These are phyloP conservation scores for Hemibagrus guttatus DNA, from an alignment of 2,797 vertebrate genomes.

Conservation along the genomic window DNA sequence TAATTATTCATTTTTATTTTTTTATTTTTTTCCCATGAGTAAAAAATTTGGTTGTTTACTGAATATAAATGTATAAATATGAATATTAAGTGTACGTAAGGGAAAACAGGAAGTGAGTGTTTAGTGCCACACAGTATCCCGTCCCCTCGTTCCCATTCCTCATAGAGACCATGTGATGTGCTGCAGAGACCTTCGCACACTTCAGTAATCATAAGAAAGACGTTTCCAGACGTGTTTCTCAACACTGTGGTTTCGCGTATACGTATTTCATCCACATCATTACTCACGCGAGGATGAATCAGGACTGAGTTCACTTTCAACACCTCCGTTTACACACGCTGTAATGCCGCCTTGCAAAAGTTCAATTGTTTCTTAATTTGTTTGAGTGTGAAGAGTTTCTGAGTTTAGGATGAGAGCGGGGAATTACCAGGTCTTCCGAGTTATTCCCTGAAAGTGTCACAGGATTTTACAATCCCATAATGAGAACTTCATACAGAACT, in stretches of 20 bases:
- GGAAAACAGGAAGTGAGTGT: not conserved
- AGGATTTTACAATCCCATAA: not conserved
- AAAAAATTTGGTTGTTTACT: not conserved
- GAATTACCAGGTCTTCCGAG: not conserved
- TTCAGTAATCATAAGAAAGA: not conserved
- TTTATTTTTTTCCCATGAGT: not conserved
- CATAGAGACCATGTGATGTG: not conserved
- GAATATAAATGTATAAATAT: not conserved
- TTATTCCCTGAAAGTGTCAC: not conserved
- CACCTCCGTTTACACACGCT: not conserved
- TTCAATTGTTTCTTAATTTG: not conserved
- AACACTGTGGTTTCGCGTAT: slow-evolving; percentile 13
- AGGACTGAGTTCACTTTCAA: slow-evolving; percentile 12
- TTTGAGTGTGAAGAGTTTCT: not conserved
- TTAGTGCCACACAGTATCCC: not conserved
- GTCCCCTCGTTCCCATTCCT: not conserved
- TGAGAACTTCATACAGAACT: not conserved
- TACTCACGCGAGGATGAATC: slow-evolving; percentile 13
- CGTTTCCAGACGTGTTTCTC: slow-evolving; percentile 18
- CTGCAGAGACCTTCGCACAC: not conserved
- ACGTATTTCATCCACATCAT: slow-evolving; percentile 33
- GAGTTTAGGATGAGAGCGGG: not conserved
- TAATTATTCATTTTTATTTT: too few species aligned
- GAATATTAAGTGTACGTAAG: too few species aligned
- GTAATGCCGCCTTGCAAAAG: not conserved